phyloP scores from a whole-genome alignment of 2,113 vertebrate genomes.

The Brienomyrus longianalis region DNA sequence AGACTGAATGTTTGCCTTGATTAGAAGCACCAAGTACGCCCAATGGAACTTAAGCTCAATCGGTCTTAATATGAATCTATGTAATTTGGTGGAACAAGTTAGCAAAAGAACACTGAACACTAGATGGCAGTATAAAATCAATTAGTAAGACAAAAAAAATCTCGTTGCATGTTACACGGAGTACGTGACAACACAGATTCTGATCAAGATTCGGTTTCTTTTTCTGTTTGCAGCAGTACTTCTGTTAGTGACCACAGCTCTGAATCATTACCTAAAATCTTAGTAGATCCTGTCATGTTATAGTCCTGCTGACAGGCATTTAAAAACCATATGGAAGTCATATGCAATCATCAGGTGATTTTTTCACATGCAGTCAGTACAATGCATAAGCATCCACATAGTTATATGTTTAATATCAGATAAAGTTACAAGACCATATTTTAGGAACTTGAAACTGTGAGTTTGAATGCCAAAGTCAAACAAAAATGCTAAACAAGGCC shows the following conservation, averaged over 20 bases:
- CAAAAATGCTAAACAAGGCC: neutral
- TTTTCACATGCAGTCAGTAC: neutral
- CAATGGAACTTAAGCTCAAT: neutral
- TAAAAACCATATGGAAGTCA: neutral
- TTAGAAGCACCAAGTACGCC: neutral
- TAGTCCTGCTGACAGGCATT: neutral
- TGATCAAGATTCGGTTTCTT: neutral
- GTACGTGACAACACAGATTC: neutral
- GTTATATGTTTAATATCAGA: neutral
- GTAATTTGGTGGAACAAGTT: neutral
- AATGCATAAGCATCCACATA: neutral
- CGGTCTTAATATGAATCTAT: neutral
- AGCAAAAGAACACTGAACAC: neutral
- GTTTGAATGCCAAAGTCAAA: neutral
- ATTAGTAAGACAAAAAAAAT: neutral
- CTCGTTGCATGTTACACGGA: neutral
- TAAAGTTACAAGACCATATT: neutral
- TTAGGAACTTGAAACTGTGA: neutral
- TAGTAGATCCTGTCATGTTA: neutral
- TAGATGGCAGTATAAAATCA: constrained; percentile 13
- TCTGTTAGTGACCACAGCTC: neutral
- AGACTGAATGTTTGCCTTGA: constrained; percentile 5
- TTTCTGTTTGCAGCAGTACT: neutral
- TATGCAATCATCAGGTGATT: constrained; percentile 1
- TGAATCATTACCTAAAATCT: neutral